Percentiles rank a stretch among this genome's conserved stretches.
phyloP scores from a whole-genome alignment of 2,113 vertebrate species.

The Neomonachus schauinslandi region DNA sequence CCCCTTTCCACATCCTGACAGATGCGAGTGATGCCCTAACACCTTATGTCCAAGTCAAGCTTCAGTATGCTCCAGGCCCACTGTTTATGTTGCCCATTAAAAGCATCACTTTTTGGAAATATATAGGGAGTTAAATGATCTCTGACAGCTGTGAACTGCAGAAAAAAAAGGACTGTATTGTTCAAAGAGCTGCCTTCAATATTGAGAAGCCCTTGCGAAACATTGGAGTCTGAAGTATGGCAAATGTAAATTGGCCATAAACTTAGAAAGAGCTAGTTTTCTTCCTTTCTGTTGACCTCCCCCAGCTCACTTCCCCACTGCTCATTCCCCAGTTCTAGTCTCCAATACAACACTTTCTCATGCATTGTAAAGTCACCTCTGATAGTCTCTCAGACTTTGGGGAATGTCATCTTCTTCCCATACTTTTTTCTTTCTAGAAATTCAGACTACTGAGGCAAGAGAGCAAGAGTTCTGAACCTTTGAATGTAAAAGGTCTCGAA shows the following conservation, averaged over 20 bases:
- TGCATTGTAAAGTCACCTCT: background rate
- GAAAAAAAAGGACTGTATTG: slow-evolving; percentile 84
- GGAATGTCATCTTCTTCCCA: background rate
- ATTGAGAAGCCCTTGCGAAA: slow-evolving; percentile 80
- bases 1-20: slow-evolving; percentile 77
- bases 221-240: slow-evolving; percentile 83
- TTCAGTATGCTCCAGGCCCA: slow-evolving; percentile 65
- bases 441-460: background rate
- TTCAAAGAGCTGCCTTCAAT: slow-evolving; percentile 85
- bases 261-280: slow-evolving; percentile 83
- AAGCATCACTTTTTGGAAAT: slow-evolving; percentile 85
- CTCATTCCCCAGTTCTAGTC: slow-evolving; percentile 31
- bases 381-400: background rate
- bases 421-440: background rate
- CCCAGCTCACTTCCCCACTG: slow-evolving; percentile 58
- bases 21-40: slow-evolving; percentile 73
- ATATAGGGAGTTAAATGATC: slow-evolving; percentile 85
- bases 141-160: slow-evolving; percentile 86
- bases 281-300: slow-evolving; percentile 61
- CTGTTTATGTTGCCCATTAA: slow-evolving; percentile 87
- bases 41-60: slow-evolving; percentile 69
- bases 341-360: background rate
- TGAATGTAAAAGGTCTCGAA: background rate
- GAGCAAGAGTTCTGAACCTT: background rate
- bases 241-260: slow-evolving; percentile 85